Conservation (phyloP, 2,113 vertebrate genomes). For the Crotalus horridus region DNA sequence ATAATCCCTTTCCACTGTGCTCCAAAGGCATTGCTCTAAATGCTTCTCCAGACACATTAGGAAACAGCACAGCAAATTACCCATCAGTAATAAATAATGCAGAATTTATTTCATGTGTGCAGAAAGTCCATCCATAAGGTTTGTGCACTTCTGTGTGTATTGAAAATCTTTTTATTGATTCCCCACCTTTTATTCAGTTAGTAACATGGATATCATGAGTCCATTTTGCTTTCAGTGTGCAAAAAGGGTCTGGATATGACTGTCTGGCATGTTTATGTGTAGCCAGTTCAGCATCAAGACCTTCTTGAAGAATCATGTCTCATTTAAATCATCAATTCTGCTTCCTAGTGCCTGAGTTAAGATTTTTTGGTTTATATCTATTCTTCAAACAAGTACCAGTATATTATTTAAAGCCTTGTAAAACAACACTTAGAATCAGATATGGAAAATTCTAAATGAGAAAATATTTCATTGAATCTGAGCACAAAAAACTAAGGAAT, state of each 20-base stretch:
- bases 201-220: background rate
- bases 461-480: background rate
- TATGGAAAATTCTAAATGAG: background rate
- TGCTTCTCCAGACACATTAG: slow-evolving; percentile 25
- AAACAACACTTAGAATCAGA: background rate
- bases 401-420: background rate
- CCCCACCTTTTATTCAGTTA: background rate
- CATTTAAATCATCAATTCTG: slow-evolving; percentile 35
- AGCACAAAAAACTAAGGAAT: background rate
- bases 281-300: background rate
- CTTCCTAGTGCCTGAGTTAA: slow-evolving; percentile 14
- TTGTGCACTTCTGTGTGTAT: slow-evolving; percentile 1
- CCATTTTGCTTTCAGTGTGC: background rate
- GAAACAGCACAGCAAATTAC: slow-evolving; percentile 44
- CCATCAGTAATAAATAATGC: slow-evolving; percentile 57
- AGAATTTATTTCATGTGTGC: slow-evolving; percentile 38
- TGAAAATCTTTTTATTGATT: slow-evolving; percentile 10
- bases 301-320: background rate
- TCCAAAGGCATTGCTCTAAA: slow-evolving; percentile 7
- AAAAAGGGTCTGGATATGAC: background rate
- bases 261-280: background rate
- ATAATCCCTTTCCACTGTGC: slow-evolving; percentile 4
- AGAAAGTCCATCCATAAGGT: slow-evolving; percentile 25
- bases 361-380: background rate
- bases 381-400: background rate